These are phyloP conservation scores for Asarcornis scutulata DNA, from an alignment of 2,113 vertebrate genomes.

Conservation along the genomic window DNA sequence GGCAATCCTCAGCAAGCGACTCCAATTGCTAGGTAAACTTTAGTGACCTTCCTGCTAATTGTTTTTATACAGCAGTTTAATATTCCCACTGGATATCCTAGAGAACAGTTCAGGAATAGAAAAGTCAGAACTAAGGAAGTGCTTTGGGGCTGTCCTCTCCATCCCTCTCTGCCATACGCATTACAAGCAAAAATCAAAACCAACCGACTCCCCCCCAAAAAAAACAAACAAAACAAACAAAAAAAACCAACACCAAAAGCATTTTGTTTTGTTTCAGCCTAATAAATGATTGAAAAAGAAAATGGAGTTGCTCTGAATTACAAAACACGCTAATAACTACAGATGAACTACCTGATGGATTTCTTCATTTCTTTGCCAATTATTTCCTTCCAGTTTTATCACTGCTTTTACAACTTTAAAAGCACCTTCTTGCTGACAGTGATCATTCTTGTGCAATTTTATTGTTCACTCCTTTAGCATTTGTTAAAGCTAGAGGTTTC, in stretches of 20 bases:
- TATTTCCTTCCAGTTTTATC: not conserved
- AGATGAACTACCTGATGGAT: not conserved
- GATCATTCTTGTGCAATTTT: not conserved
- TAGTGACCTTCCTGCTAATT: not conserved
- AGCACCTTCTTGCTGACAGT: not conserved
- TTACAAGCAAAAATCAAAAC: not conserved
- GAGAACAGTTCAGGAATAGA: not conserved
- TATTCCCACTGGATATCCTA: not conserved
- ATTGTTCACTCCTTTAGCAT: not conserved
- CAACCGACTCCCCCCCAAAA: no score
- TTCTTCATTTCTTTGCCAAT: not conserved
- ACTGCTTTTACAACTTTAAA: not conserved
- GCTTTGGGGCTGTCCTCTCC: not conserved
- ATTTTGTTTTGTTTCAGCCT: not conserved
- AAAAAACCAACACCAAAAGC: no score
- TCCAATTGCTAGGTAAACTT: not conserved
- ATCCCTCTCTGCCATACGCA: not conserved
- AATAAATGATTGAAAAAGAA: not conserved
- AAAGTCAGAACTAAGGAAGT: not conserved
- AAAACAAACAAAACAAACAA: no score
- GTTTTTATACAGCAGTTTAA: not conserved
- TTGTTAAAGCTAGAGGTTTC: not conserved
- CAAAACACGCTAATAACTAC: not conserved
- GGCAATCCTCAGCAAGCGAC: not conserved
- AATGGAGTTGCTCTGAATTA: not conserved